Base-by-base conservation (phyloP, 2,113 vertebrate species). In the Odocoileus virginianus region DNA sequence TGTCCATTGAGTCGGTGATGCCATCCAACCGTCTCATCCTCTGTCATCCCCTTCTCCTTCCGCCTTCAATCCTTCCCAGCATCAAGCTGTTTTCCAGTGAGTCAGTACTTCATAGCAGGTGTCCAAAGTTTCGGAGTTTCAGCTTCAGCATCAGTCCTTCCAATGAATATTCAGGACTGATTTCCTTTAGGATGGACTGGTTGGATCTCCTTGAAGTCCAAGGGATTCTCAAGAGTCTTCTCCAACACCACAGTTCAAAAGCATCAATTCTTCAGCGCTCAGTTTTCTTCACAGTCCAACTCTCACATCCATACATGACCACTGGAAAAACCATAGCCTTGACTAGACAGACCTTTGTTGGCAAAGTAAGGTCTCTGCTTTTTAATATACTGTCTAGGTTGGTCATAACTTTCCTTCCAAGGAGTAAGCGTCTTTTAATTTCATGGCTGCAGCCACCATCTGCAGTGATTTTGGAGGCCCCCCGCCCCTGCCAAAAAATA, bases 191-290 rank as follows among this genome's bases (percentile, higher is more conserved):
- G 9, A 71, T 71, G n/a, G n/a, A 36, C 64, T 36, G 17, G 17
- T 36, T 36, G 17, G n/a, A 36, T 36, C n/a, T 21, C 4, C n/a
- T 21, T 71, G 17, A 17, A 67, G 64, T 67, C 64, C 64, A 67
- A 67, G 33, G 16, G 64, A 67, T 8, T 67, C 64, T 67, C 33
- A 71, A 36, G n/a, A 71, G 64, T 71, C 64, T 71, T 2, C n/a
- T 71, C 64, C 64, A 67, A 0, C 17, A 71, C n/a, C n/a, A 71
- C n/a, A 36, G 17, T 71, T 71, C 16, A 71, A 71, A 67, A 71
- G n/a, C n/a, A 71, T 71, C n/a, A 21, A 21, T 71, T 36, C 17
- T 36, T 71, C 1, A 0, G 64, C 2, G 0, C 8, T 36, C 17
- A 67, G 17, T 33, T 10, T 67, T 36, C 64, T 67, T 36, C 10